Base-by-base conservation (phyloP, 2,888 invertebrate species). In the Cephus nigrinus region DNA sequence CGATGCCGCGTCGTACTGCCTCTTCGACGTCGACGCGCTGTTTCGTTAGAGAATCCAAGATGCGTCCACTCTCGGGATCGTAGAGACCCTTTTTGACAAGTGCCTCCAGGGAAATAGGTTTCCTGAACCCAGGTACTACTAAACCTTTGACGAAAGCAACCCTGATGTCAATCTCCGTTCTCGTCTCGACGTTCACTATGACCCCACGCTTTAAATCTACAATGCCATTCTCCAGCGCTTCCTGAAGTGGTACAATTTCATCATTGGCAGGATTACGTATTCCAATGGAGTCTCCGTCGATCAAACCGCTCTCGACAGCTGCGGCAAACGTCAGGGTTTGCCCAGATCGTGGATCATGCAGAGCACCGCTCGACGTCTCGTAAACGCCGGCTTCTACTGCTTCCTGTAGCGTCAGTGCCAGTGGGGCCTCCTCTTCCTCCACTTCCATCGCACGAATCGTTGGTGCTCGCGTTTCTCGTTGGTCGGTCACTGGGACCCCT, bases 141-240 rank as follows among this genome's bases (percentile, higher is more conserved):
- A 95, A 92, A 71, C 97, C 97, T 83, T 94, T 92, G 83, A 94
- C 92, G 84, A 97, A 95, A 11, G 96, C 97, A 79, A 94, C 92
- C 40, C 94, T 93, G 82, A 96, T 94, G 86, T 95, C 93, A 77
- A 96, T 94, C 82, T 94, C 94, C 87, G 94, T 93, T 75, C 94
- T 93, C 1, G 95, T 96, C 87, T 95, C 94, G 55, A 94, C 93
- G 85, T 96, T 95, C 73, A 95, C 93, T 72, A 97, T 94, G 40
- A 95, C 92, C 69, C 96, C 96, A 81, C 94, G 93, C 84, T 94
- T 94, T 82, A 97, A 93, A 92, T 97, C 95, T 80, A 98, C 94
- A 83, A 97, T 93, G 77, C 96, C 95, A 79, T 93, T 93, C 89
- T 97, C 96, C 79, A 96, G 93, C 78, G 98, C 97, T 92, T 97